Evolutionary conservation across 2,797 vertebrate species (phyloP), one percentile per base, ranked within the genome.

Genomic region (Anabacerthia variegaticeps): DNA sequence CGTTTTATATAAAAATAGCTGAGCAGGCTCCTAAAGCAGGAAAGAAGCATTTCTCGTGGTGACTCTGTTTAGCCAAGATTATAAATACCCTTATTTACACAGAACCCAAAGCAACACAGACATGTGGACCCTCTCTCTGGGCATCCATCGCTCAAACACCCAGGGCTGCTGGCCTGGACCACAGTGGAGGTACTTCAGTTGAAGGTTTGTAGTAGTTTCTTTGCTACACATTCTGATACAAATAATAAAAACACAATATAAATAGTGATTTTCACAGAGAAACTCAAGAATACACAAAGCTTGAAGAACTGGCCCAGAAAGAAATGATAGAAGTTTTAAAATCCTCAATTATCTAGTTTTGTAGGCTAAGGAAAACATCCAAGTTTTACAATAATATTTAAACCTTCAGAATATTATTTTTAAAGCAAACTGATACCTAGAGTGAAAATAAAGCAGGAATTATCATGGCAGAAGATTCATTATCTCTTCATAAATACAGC

Each of bases 61-160:
- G 95, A 89, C 73, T 97, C 94, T 92, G 94, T 91, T 88, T 85
- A 96, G 96, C 88, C 81, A 93, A 93, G 92, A 85, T 96, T 95
- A 97, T 97, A 97, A 97, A 97, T 96, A 97, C 84, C 96, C 91
- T 96, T 94, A 76, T 95, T 96, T 96, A 96, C 68, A 97, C 85
- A 96, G 88, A 89, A 92, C 80, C 54, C 49, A 71, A 62, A 58
- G 56, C 83, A 95, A 65, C 92, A 95, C 79, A 96, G 95, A 84
- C 2, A 2, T 46, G 73, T 89, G 87, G 81, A 82, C 26, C 56
- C 88, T 71, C 30, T 88, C 89, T 44, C 79, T 6, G 28, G 83
- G 73, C 73, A 93, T 61, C n/a, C 66, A 77, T 93, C 62, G 71
- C 76, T 92, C 95, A 37, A 52, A 94, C 39, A 76, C 89, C 73